Base-by-base conservation (phyloP, 2,113 vertebrate species). In the Eolophus roseicapilla region DNA sequence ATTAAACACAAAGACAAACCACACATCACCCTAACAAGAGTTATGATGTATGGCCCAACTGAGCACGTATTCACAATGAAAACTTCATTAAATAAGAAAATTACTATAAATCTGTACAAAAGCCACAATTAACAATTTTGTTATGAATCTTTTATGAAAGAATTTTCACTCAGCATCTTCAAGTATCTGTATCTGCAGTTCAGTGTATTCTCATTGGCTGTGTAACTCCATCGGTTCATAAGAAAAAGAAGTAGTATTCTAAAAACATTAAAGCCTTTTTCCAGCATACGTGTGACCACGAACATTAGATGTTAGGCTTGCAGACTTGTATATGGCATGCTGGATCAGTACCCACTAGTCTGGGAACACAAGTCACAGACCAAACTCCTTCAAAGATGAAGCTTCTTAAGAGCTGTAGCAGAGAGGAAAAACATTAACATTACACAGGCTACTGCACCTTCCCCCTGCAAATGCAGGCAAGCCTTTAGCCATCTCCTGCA, bases 21-120 rank as follows among this genome's bases (percentile, higher is more conserved):
- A 78, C 80, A 87, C 49, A 74, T 41, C 84, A 92, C 57, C 14
- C 0, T 9, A 76, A 73, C 78, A 57, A 84, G 83, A 65, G 53
- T 57, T 1, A 53, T 67, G 81, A 76, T n/a, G 49, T 87, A 31
- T 82, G 83, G 63, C 88, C 73, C 86, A 83, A 11, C 10, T 41
- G 74, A 95, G 92, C 88, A 90, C 19, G 14, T 35, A 69, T 43
- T 88, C 82, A 92, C 88, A 88, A 92, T 18, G 52, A 75, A 92
- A 93, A 82, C 23, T 7, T 85, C 77, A 78, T 94, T 93, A 94
- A 92, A 94, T 95, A 94, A 92, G 68, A 97, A 96, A 95, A 55
- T 74, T 31, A 70, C 81, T 97, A 91, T n/a, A 94, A 95, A 96
- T 94, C 93, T 95, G 91, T 96, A 96, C 95, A 96, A 96, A 96